Percentiles rank a stretch among this genome's conserved stretches.
These are phyloP conservation scores for Idaea biselata DNA, from an alignment of 2,888 invertebrate species.

Conservation along the genomic window DNA sequence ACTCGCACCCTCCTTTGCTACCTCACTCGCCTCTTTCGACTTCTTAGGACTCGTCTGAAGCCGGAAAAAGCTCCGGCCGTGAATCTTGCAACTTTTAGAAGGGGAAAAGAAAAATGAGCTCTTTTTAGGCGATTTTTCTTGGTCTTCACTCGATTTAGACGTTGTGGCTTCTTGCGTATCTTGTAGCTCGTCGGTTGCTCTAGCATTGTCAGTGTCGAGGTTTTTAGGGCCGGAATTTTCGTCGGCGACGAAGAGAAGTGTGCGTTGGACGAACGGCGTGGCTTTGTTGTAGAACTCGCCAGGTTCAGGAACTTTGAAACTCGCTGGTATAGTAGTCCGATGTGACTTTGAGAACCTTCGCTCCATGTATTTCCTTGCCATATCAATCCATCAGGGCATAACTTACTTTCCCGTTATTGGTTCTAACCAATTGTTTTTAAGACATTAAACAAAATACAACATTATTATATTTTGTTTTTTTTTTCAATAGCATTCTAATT, in stretches of 20 bases:
- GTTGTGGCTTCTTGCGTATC: conserved; percentile 54
- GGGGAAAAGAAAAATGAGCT: conserved; percentile 78
- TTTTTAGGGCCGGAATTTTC: conserved; percentile 70
- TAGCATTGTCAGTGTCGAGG: conserved; percentile 36
- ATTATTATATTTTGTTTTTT: conserved; percentile 9
- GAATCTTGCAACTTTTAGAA: conserved; percentile 75
- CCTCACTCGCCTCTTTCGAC: conserved; percentile 61
- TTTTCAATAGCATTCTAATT: conserved; percentile 35
- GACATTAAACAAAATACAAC: conserved; percentile 5
- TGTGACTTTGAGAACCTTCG: conserved; percentile 71
- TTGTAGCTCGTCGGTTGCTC: conserved; percentile 42
- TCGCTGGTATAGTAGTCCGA: conserved; percentile 71
- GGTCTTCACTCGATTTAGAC: conserved; percentile 63
- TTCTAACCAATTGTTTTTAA: conserved; percentile 9
- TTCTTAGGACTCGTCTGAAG: conserved; percentile 77
- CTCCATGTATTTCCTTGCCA: conserved; percentile 81
- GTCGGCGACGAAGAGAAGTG: conserved; percentile 71
- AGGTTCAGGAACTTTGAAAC: conserved; percentile 72
- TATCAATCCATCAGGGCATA: conserved; percentile 48
- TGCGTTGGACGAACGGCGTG: conserved; percentile 75
- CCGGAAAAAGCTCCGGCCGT: conserved; percentile 75
- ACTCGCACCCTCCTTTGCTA: conserved; percentile 40
- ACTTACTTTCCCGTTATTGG: conserved; percentile 16
- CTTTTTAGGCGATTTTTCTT: conserved; percentile 76
- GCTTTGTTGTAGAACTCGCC: conserved; percentile 77